These are phyloP conservation scores for Perodicticus potto DNA, from an alignment of 2,797 vertebrate species.

Conservation along the genomic window DNA sequence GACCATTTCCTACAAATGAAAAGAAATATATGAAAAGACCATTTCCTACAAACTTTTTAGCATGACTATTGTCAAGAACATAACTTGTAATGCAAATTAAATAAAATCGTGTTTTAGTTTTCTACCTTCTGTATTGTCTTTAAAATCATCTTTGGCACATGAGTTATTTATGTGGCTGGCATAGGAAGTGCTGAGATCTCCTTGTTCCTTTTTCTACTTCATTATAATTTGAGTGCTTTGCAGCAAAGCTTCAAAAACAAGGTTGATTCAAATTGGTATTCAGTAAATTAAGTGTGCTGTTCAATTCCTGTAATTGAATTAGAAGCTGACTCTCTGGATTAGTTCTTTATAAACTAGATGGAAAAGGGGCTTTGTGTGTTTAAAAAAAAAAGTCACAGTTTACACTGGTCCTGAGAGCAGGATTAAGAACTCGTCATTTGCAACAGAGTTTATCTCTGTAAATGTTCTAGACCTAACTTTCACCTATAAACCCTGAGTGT, in stretches of 20 bases:
- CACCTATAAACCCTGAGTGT: not conserved
- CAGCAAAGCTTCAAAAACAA: conserved; percentile 35
- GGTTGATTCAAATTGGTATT: not conserved
- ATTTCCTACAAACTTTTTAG: not conserved
- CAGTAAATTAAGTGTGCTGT: not conserved
- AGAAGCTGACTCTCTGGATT: conserved; percentile 36
- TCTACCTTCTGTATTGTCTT: not conserved
- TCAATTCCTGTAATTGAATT: conserved; percentile 44
- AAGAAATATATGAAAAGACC: not conserved
- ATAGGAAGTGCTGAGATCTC: not conserved
- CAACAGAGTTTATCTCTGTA: not conserved
- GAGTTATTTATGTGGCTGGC: not conserved
- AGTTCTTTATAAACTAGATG: not conserved
- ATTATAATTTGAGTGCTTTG: not conserved
- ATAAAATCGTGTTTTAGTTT: not conserved
- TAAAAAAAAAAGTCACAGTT: not conserved
- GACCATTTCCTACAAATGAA: too few species aligned
- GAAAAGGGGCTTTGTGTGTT: not conserved
- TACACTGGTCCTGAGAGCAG: not conserved
- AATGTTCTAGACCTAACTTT: not conserved
- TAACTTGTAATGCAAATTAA: not conserved
- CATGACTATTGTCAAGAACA: not conserved
- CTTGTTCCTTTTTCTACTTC: not conserved
- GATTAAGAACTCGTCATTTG: not conserved
- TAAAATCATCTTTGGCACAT: not conserved